A percentile compares a stretch with the other conserved stretches of the same genome.
Evolutionary conservation across 2,797 vertebrate species (phyloP).

Genomic region (Hapalemur alaotrensis): DNA sequence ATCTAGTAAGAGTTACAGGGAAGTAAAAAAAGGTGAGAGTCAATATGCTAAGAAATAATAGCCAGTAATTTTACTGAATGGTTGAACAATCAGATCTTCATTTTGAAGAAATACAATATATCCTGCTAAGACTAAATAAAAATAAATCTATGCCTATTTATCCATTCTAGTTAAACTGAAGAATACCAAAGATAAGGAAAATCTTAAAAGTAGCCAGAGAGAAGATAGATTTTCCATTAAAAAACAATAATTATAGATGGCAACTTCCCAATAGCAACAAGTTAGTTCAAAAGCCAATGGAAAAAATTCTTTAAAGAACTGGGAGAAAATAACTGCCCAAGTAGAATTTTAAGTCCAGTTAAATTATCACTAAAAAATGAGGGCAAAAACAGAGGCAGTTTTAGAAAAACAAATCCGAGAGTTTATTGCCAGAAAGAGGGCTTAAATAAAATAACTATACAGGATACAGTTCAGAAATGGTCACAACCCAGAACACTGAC

Average conservation of each 20-base stretch:
- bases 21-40: not conserved
- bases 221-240: not conserved
- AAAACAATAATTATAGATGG: not conserved
- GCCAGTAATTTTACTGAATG: not conserved
- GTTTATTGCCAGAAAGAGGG: not conserved
- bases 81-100: not conserved
- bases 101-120: not conserved
- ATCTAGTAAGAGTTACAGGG: not conserved
- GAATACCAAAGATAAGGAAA: not conserved
- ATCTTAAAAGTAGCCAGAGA: not conserved
- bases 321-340: not conserved
- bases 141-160: not conserved
- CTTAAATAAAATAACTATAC: not conserved
- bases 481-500: not conserved
- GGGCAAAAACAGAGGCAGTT: not conserved
- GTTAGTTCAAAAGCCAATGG: not conserved
- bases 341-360: not conserved
- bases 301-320: not conserved
- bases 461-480: not conserved
- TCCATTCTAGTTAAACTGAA: not conserved
- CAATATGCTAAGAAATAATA: not conserved
- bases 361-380: not conserved
- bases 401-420: not conserved
- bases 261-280: not conserved
- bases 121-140: not conserved